Evolutionary conservation across 2,113 vertebrate species (phyloP), one percentile per base, ranked within the genome.

Genomic region (Struthidea cinerea): DNA sequence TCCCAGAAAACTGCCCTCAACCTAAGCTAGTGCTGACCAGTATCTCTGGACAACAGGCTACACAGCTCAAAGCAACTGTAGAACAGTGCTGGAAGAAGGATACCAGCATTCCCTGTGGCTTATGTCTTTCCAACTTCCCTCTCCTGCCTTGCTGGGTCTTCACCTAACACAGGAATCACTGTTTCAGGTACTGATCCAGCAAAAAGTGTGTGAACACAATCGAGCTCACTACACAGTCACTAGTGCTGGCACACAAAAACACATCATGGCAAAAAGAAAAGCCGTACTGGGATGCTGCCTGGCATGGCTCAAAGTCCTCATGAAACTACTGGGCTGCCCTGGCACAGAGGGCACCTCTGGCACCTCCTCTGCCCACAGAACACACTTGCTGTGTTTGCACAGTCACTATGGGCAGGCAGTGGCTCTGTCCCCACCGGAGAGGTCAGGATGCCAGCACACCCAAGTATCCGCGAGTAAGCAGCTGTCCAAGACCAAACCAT

Each of bases 391-490:
- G 33, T 44, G 44, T 33, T 27, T 71, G 67, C 69, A 42, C 24
- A 63, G 57, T 10, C 19, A 3, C 28, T 1, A 0, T 5, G 28
- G 42, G 12, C 37, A 75, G 41, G 32, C 42, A 39, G 63, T 6
- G 7, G 63, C 30, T 68, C 53, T 59, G 80, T 41, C 32, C 15
- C 26, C 13, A 5, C 16, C 3, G 0, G 6, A 30, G 52, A 76
- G 57, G 30, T 64, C 39, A 42, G 35, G 44, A 41, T 13, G 4
- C 27, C 70, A 68, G 42, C 68, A 55, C 7, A 3, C 6, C 61
- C 21, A 56, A 49, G 50, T 1, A 60, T 4, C 57, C 0, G 0
- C 2, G 6, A 65, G 42, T 6, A 27, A 57, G 60, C 32, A 9
- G 5, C 85, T 61, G 24, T 11, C 39, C 61, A 20, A 41, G 63